These are phyloP conservation scores for Acrobasis suavella DNA, from an alignment of 2,888 invertebrate genomes.

Conservation along the genomic window DNA sequence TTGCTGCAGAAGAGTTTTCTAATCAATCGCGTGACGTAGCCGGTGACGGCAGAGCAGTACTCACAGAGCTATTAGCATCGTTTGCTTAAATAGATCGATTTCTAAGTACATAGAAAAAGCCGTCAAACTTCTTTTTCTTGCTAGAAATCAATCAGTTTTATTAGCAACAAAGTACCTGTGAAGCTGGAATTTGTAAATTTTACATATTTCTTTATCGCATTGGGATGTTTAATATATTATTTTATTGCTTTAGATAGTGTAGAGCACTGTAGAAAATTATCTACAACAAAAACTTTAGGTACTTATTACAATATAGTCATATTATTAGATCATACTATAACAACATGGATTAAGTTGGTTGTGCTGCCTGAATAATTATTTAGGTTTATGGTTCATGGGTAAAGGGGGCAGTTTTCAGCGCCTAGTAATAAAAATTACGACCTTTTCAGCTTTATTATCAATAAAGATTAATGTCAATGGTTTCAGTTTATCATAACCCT, in stretches of 20 bases:
- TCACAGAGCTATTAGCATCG: conserved; percentile 2
- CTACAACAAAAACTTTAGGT: neutral
- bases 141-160: neutral
- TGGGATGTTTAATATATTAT: neutral
- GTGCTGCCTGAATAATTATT: too few relatives aligned
- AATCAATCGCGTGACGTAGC: conserved; percentile 28
- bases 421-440: too few relatives aligned
- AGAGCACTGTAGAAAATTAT: neutral
- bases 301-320: neutral
- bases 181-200: neutral
- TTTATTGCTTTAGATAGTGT: neutral
- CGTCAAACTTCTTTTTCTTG: neutral
- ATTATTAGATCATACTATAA: neutral
- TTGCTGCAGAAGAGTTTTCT: conserved; percentile 35
- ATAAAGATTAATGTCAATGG: too few relatives aligned
- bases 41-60: conserved; percentile 18
- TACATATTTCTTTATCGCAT: neutral
- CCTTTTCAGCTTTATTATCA: too few relatives aligned
- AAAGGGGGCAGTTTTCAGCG: too few relatives aligned
- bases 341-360: too few relatives aligned
- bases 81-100: neutral
- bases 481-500: too few relatives aligned
- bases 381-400: too few relatives aligned
- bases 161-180: neutral
- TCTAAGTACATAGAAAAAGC: neutral